A percentile compares a stretch with the other conserved stretches of the same genome.
These are phyloP conservation scores for Mormyrus hasselquistii DNA, from an alignment of 2,797 vertebrate genomes.

Conservation along the genomic window DNA sequence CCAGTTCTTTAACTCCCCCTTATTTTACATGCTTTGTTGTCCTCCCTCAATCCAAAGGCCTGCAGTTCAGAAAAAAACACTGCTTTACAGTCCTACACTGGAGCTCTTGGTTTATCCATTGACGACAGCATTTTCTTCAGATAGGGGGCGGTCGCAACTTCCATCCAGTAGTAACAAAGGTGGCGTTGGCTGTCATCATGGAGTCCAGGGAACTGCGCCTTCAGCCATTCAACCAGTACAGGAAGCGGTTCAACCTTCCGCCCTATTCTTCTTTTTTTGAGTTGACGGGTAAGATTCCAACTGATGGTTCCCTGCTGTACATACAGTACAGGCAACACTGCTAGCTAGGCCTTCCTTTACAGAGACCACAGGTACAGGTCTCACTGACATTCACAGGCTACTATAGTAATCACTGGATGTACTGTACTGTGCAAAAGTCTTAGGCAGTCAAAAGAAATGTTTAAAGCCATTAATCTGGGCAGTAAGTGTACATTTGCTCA, in stretches of 20 bases:
- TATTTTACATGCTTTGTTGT: not conserved
- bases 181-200: constrained; percentile 69
- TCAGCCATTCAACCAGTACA: constrained; percentile 84
- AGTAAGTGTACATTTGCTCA: too few species aligned
- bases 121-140: constrained; percentile 46
- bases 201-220: constrained; percentile 72
- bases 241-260: constrained; percentile 77
- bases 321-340: too few species aligned
- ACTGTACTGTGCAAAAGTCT: not conserved
- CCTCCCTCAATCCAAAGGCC: not conserved
- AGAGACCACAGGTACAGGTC: not conserved
- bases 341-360: not conserved
- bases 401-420: not conserved
- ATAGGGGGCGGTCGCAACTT: constrained; percentile 78
- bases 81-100: not conserved
- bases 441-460: too few species aligned
- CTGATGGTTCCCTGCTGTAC: not conserved
- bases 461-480: too few species aligned
- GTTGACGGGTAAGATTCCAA: constrained; percentile 58
- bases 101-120: not conserved
- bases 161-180: constrained; percentile 52
- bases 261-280: constrained; percentile 81
- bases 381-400: not conserved
- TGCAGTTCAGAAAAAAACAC: not conserved
- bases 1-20: not conserved